Base-by-base conservation (phyloP, 23 tunicate species). In the Diplosoma virens region DNA sequence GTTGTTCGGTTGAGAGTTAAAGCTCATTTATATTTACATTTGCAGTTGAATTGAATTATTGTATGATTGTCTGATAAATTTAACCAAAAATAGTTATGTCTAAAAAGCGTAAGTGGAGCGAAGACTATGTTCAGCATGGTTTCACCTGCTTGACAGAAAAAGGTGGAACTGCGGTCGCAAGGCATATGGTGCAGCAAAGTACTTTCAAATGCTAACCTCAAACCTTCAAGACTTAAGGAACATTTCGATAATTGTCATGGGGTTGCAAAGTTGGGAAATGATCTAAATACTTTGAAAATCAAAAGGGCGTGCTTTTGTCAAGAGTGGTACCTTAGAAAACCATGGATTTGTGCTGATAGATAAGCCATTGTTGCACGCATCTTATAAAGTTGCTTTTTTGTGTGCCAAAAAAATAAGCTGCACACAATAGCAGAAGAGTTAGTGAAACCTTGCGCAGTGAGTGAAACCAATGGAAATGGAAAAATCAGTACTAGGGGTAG, bases 151-250 rank as follows among this genome's bases (percentile, higher is more conserved):
- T 52, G 78, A 31, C 26, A 1, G 66, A 6, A 3, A 68, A 28
- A 14, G 77, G 32, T 52, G 85, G 77, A 41, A 46, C 36, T 34
- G 85, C 48, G 48, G 37, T 67, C 66, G 67, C 85, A 80, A 33
- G 48, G 78, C 63, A 74, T 80, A 24, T 23, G 53, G 25, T 68
- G 85, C 67, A 52, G 41, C 63, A 56, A 56, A 56, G 63, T 56
- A 56, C 63, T 56, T 56, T 56, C 63, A 20, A 56, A 56, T 68
- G 75, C 75, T 31, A 68, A 68, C 25, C 41, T 68, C 48, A 68
- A 68, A 68, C 75, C 75, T 68, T 68, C 75, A 34, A 68, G 75
- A 68, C 75, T 68, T 3, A 68, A 68, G 18, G 54, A 68, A 68
- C 53, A 68, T 68, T 68, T 68, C 52, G 45, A 68, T 36, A 68